These are phyloP conservation scores for Eupeodes luniger DNA, from an alignment of 2,888 invertebrate genomes.

Conservation along the genomic window DNA sequence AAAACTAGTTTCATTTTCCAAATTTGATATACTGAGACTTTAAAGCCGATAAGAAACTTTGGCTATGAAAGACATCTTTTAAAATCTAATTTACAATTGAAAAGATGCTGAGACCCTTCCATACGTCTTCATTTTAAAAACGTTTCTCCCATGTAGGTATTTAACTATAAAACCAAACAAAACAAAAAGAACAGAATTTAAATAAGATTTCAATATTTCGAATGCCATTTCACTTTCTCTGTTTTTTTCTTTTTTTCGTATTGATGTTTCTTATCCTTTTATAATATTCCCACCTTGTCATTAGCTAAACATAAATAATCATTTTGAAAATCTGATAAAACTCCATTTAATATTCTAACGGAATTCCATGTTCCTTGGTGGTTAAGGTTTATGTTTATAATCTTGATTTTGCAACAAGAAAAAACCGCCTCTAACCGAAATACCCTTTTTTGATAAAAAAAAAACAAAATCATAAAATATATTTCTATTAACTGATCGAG, in stretches of 20 bases:
- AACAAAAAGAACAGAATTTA: neutral
- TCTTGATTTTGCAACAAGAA: slow-evolving; percentile 30
- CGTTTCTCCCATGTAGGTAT: neutral
- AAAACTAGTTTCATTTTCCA: no score
- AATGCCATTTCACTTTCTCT: neutral
- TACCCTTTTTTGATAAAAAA: slow-evolving; percentile 30
- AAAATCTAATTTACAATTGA: neutral
- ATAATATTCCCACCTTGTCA: slow-evolving; percentile 32
- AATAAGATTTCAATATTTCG: neutral
- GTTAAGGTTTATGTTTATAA: slow-evolving; percentile 18
- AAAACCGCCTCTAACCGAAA: slow-evolving; percentile 24
- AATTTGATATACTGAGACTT: no score
- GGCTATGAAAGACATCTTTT: no score
- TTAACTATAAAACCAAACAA: neutral
- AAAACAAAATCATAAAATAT: neutral
- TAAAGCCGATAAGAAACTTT: no score
- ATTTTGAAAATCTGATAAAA: slow-evolving; percentile 51
- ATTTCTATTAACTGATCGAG: slow-evolving; percentile 26
- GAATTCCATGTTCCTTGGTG: slow-evolving; percentile 26
- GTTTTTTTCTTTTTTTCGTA: neutral
- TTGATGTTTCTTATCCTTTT: neutral
- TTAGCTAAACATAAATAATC: slow-evolving; percentile 44
- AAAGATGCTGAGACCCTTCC: neutral
- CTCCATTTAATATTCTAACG: slow-evolving; percentile 27
- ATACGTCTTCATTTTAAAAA: neutral